phyloP scores from a whole-genome alignment of 2,113 vertebrate genomes.

The Tragelaphus strepsiceros region DNA sequence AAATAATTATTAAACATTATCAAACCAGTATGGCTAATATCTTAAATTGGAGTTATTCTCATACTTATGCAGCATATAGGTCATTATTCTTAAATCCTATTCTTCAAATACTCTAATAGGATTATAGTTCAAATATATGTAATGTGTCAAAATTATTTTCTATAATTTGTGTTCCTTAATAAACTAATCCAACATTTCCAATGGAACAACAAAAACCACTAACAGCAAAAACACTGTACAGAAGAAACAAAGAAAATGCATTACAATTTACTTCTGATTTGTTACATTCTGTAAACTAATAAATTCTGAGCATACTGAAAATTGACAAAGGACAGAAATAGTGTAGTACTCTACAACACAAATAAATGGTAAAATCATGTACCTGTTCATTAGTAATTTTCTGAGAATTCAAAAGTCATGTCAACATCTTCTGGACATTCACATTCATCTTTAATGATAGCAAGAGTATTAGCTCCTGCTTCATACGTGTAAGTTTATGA shows the following conservation, averaged over 20 bases:
- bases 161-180: constrained; percentile 7
- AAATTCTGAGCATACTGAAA: not conserved
- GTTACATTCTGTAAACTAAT: not conserved
- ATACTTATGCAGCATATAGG: not conserved
- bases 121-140: not conserved
- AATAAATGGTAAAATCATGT: not conserved
- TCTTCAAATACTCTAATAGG: not conserved
- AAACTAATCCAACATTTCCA: constrained; percentile 6
- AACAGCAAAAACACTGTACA: not conserved
- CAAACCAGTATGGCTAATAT: not conserved
- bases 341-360: not conserved
- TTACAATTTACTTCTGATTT: not conserved
- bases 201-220: not conserved
- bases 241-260: not conserved
- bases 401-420: not conserved
- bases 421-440: not conserved
- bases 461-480: not conserved
- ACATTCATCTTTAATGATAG: not conserved
- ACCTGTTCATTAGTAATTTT: not conserved
- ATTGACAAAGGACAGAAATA: not conserved
- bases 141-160: not conserved
- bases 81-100: constrained; percentile 1
- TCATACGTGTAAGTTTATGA: not conserved
- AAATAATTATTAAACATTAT: not conserved
- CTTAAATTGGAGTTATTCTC: not conserved